Percentiles rank a stretch among this genome's conserved stretches.
These are phyloP conservation scores for Eospalax fontanierii DNA, from an alignment of 2,797 vertebrate species.

Conservation along the genomic window DNA sequence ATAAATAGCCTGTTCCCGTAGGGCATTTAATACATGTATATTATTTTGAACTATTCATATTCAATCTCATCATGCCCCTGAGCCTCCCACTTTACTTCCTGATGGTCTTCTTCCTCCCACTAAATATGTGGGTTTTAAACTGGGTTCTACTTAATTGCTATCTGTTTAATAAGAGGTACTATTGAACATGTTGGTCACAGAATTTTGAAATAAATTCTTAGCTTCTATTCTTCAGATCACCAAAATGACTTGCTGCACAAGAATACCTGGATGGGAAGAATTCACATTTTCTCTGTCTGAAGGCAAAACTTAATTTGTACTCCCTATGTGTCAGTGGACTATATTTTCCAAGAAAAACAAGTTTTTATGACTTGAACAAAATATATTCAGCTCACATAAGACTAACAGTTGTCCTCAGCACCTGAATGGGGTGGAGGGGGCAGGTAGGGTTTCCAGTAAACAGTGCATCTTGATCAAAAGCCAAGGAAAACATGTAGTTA, in stretches of 20 bases:
- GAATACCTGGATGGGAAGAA: conserved; percentile 60
- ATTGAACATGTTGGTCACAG: conserved; percentile 59
- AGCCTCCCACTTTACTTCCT: not conserved
- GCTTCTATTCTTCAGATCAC: not conserved
- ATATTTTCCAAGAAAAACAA: conserved; percentile 79
- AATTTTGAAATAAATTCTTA: conserved; percentile 41
- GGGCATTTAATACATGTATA: not conserved
- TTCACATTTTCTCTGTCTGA: conserved; percentile 35
- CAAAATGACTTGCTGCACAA: conserved; percentile 47
- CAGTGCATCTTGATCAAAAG: conserved; percentile 85
- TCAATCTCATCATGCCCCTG: not conserved
- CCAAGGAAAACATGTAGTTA: conserved; percentile 84
- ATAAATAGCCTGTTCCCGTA: not conserved
- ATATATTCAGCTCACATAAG: conserved; percentile 74
- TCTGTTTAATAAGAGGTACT: conserved; percentile 4
- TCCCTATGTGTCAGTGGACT: conserved; percentile 46
- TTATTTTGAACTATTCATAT: not conserved
- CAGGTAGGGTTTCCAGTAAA: conserved; percentile 71
- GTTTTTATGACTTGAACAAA: conserved; percentile 81
- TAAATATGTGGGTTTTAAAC: not conserved
- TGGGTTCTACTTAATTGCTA: conserved; percentile 18
- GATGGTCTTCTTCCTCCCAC: not conserved
- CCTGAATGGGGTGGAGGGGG: not conserved
- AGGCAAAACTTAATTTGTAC: conserved; percentile 71
- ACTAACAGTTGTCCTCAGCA: conserved; percentile 80